Base-by-base conservation (phyloP, 1,140 invertebrate species). In the Philaenus spumarius region DNA sequence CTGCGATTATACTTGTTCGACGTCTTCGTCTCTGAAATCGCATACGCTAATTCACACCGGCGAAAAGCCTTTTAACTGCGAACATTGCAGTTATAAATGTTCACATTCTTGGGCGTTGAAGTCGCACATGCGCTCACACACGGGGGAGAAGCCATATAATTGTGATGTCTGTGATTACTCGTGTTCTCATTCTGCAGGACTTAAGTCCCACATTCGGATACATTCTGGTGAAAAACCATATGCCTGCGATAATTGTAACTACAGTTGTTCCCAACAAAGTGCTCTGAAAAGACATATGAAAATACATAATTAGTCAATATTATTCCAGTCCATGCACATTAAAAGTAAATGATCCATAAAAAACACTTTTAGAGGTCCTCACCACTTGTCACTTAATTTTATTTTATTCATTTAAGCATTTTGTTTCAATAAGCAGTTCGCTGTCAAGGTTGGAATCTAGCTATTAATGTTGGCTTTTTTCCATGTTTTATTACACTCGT, bases 31-130 rank as follows among this genome's bases (percentile, higher is more conserved):
- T 42, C 42, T 65, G 1, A 51, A 30, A 7, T 45, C 15, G n/a
- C 64, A 65, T 45, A 24, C 15, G 34, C 59, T 69, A 2, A 73
- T 62, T 12, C 73, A 75, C 42, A 72, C 73, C 0, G 72, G 71
- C 0, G 71, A 75, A 39, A 69, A 66, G 40, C 74, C 73, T 1
- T 75, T 71, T 45, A 62, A 64, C 14, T 75, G 73, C 39, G 61
- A 66, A 17, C 66, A 79, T 7, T 83, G 82, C 63, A 67, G 45
- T 2, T 42, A 59, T 48, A 42, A 22, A 14, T 59, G 53, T 48
- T 45, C 58, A 2, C 48, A 53, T 20, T 30, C 19, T 20, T 39
- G 40, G 17, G 52, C 35, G 3, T 20, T 55, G 17, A 22, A 24
- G 14, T 24, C 37, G 26, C 48, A 51, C 26, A 51, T 51, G 14